Base-by-base conservation (phyloP, 2,113 vertebrate genomes). In the Asarcornis scutulata region DNA sequence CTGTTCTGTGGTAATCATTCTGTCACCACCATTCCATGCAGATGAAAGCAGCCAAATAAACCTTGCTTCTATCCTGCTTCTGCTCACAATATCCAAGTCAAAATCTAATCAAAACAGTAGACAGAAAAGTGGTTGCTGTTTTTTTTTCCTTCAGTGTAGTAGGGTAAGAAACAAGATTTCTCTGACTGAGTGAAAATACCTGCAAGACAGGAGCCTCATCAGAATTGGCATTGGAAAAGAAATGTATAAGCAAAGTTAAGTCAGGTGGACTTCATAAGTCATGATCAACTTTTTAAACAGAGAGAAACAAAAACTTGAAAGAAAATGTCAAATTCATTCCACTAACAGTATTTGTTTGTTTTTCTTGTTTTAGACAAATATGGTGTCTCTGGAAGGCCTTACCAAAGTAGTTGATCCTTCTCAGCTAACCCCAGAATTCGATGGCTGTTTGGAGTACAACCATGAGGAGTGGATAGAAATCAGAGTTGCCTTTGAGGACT, bases 391-490 rank as follows among this genome's bases (percentile, higher is more conserved):
- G 95, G 99, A 99, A 98, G 99, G 99, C 97, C 99, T 99, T 97
- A 98, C 99, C 98, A 99, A 99, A 98, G 98, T 99, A 81, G 99
- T 99, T 96, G 99, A 99, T 96, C 99, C 99, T 79, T 99, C 99
- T 91, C 99, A 99, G 98, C 98, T 99, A 92, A 99, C 99, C 18
- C 98, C 99, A 1, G 99, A 99, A 97, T 99, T 99, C 50, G 99
- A 99, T 55, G 99, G 99, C 97, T 99, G 99, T 95, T 98, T 99
- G 97, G 99, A 99, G 52, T 99, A 99, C 96, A 99, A 99, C 98
- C 99, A 99, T 17, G 99, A 99, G 74, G 99, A 99, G 67, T 99
- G 99, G 99, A 99, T 99, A 89, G 99, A 99, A 97, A 99, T 99
- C 96, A 98, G 98, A 88, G 97, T 98, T 83, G 98, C 99, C 64